Base-by-base conservation (phyloP, 2,888 invertebrate species). In the Nemapogon koenigi region DNA sequence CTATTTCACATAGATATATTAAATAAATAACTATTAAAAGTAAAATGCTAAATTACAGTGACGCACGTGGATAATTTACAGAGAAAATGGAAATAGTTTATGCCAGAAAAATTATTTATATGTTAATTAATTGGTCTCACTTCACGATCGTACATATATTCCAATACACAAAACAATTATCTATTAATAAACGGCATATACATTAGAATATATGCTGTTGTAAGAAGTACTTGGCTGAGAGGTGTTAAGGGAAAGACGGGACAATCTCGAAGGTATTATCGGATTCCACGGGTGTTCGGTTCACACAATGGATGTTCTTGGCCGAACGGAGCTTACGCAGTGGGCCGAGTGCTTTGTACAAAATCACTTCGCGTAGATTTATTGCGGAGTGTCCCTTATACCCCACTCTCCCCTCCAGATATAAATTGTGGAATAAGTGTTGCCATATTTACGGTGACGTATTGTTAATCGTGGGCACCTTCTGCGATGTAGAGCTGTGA, bases 401-500 rank as follows among this genome's bases (percentile, higher is more conserved):
- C 68, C 71, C 72, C 69, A 60, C 58, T 62, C 59, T 60, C 66
- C 66, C 56, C 62, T 48, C 11, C 25, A 7, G 28, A 57, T 60
- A 76, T 73, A 75, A 76, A 76, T 78, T 62, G 66, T 63, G 57
- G 61, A 75, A 73, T 72, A 73, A 76, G 73, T 76, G 73, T 75
- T 72, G 65, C 72, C 73, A 76, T 76, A 76, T 76, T 78, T 76
- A 75, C 70, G 62, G 71, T 73, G 76, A 75, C 72, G 70, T 72
- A 60, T 71, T 63, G 68, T 71, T 70, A 72, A 73, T 73, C 71
- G 66, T 59, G 47, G 60, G 57, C 56, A 61, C 70, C 72, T 70
- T 65, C 69, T 71, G 71, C 48, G 58, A 54, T 16, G 25, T 37
- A 22, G 37, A 16, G 56, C 57, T 61, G 52, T 44, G 50, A 53